Conservation (phyloP, 2,888 invertebrate genomes). For the Bunonema sp. region DNA sequence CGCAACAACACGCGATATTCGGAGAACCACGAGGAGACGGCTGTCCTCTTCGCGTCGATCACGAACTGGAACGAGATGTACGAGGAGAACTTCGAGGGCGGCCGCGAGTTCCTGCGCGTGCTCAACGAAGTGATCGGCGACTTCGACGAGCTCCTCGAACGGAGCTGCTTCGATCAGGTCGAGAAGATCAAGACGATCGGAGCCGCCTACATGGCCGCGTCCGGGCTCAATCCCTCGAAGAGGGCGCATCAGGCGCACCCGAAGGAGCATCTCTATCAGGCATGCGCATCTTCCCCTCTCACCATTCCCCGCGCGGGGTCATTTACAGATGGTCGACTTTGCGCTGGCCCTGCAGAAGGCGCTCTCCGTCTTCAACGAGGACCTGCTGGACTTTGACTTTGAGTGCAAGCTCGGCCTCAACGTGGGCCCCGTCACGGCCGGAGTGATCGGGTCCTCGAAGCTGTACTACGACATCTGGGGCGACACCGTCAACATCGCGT, state of each 20-base stretch:
- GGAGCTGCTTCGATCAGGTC: slow-evolving; percentile 55
- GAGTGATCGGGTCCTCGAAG: slow-evolving; percentile 84
- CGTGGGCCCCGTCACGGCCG: slow-evolving; percentile 53
- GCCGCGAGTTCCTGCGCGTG: slow-evolving; percentile 80
- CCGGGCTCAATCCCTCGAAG: slow-evolving; percentile 70
- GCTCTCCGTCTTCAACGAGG: slow-evolving; percentile 70
- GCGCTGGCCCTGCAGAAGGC: slow-evolving; percentile 76
- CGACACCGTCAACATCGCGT: slow-evolving; percentile 89
- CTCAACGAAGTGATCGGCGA: slow-evolving; percentile 86
- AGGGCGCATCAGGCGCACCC: slow-evolving; percentile 51
- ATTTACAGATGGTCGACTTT: slow-evolving; percentile 69
- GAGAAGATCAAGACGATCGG: slow-evolving; percentile 89
- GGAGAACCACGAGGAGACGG: slow-evolving; percentile 67
- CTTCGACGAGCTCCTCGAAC: slow-evolving; percentile 76
- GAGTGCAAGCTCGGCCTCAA: slow-evolving; percentile 61
- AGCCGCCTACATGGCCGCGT: slow-evolving; percentile 90
- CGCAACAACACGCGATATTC: slow-evolving; percentile 79
- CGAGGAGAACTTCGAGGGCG: slow-evolving; percentile 80
- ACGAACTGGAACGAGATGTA: slow-evolving; percentile 94
- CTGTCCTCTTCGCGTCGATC: slow-evolving; percentile 84
- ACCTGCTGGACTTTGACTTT: slow-evolving; percentile 74
- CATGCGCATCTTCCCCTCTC: too few relatives aligned
- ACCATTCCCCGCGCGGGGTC: too few relatives aligned
- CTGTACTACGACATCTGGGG: slow-evolving; percentile 96
- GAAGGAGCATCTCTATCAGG: slow-evolving; percentile 42